These are phyloP conservation scores for Bombyx mandarina DNA, from an alignment of 1,140 invertebrate species.

Conservation along the genomic window DNA sequence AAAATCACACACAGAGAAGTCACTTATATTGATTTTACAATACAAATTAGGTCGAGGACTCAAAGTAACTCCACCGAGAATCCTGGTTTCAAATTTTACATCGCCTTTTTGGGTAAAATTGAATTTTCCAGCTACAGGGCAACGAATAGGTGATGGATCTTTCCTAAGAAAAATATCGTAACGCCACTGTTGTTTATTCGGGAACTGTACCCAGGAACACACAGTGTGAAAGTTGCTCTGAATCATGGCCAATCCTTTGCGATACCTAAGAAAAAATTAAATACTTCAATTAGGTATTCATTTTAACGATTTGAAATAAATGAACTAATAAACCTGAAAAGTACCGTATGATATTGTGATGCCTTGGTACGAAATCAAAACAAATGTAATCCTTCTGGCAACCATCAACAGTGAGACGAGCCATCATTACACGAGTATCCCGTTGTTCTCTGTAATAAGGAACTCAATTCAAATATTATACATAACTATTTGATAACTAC, in stretches of 20 bases:
- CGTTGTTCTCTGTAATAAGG: slow-evolving; percentile 78
- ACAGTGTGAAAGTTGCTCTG: slow-evolving; percentile 92
- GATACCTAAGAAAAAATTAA: slow-evolving; percentile 74
- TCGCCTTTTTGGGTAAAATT: slow-evolving; percentile 92
- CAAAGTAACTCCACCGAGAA: slow-evolving; percentile 93
- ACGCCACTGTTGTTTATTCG: slow-evolving; percentile 87
- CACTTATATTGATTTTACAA: slow-evolving; percentile 94
- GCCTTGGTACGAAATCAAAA: slow-evolving; percentile 95
- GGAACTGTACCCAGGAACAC: slow-evolving; percentile 94
- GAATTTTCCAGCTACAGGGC: slow-evolving; percentile 96
- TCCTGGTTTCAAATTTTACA: slow-evolving; percentile 90
- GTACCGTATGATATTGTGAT: slow-evolving; percentile 92
- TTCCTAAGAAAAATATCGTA: slow-evolving; percentile 91
- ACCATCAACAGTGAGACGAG: slow-evolving; percentile 94
- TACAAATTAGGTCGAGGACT: slow-evolving; percentile 93
- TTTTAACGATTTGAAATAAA: background rate
- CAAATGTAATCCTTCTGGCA: slow-evolving; percentile 98
- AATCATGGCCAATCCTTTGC: slow-evolving; percentile 91
- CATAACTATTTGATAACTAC: background rate
- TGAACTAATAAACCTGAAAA: slow-evolving; percentile 1
- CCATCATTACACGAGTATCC: slow-evolving; percentile 93
- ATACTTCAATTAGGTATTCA: slow-evolving; percentile 1
- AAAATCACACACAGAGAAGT: slow-evolving; percentile 93
- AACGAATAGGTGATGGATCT: slow-evolving; percentile 92
- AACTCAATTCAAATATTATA: background rate